Percentiles rank a stretch among this genome's conserved stretches.
Conservation (phyloP, 2,888 invertebrate species). For the Malacosoma neustria region DNA sequence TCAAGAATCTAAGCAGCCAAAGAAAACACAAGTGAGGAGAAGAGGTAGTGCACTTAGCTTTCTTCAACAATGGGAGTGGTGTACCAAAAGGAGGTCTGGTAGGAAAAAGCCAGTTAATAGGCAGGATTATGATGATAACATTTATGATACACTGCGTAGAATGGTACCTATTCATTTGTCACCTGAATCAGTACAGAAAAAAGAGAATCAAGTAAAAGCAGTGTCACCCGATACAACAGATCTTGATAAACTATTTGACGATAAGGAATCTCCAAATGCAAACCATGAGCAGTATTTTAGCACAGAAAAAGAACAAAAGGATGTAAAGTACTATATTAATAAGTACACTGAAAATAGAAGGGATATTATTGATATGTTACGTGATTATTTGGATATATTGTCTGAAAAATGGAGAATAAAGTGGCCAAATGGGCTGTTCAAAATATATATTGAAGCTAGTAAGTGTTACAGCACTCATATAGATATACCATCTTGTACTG, state of each 20-base stretch:
- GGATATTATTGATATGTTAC: constrained; percentile 76
- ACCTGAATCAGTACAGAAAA: constrained; percentile 52
- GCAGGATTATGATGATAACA: constrained; percentile 76
- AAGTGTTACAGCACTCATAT: constrained; percentile 65
- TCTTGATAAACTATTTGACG: constrained; percentile 75
- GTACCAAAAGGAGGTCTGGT: constrained; percentile 72
- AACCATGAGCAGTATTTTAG: constrained; percentile 76
- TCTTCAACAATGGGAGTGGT: constrained; percentile 87
- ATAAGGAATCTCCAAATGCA: constrained; percentile 40
- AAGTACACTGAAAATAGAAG: constrained; percentile 71
- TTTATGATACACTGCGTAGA: constrained; percentile 79
- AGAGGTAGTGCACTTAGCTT: constrained; percentile 82
- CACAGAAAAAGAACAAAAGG: constrained; percentile 76
- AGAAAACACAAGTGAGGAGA: constrained; percentile 74
- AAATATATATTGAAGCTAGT: constrained; percentile 77
- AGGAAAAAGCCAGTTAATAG: constrained; percentile 69
- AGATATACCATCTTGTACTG: constrained; percentile 51
- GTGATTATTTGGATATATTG: constrained; percentile 74
- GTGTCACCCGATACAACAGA: constrained; percentile 78
- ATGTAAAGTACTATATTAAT: constrained; percentile 78
- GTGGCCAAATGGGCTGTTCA: constrained; percentile 78
- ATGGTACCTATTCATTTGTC: constrained; percentile 78
- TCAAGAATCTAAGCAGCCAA: constrained; percentile 51
- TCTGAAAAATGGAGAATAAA: constrained; percentile 76
- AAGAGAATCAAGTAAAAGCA: constrained; percentile 57